Evolutionary conservation across 92 coral and sea anemone species (phyloP), one percentile per base, ranked within the genome.

Genomic region (Hydrozoanthus gracilis): DNA sequence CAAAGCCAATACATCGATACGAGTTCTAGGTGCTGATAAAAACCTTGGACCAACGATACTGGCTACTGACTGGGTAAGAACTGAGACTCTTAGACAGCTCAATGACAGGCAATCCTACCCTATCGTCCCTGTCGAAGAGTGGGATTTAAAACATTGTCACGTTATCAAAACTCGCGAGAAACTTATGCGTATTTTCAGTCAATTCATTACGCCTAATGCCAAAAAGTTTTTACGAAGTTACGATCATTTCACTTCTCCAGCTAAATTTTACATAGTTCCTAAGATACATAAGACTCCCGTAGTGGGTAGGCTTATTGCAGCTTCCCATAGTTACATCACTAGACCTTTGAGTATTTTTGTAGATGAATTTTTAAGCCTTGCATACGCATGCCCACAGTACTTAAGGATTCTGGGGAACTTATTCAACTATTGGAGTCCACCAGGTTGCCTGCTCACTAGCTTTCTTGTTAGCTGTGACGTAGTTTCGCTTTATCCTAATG

Each of bases 381-480:
- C 5, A 69, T 69, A 12, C 16, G 45, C 10, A 69, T 69, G 74
- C 74, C 74, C 45, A 69, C 74, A 10, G 74, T 69, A 3, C 74
- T 76, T 76, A 76, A 20, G 80, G 80, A 76, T 35, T 76, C 62
- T 10, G 62, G 62, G 62, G 62, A 55, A 6, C 14, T 55, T 3
- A 55, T 55, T 55, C 62, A 15, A 15, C 2, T 49, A 3, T 47
- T 76, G 80, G 80, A 76, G 80, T 76, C 80, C 39, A 76, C 64
- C 13, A 58, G 2, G 20, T 8, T 76, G 64, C 80, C 80, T 79
- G n/a, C 51, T 35, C 12, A 50, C 20, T 82, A n/a, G 74, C 71
- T 66, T 46, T 82, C 92, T 89, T 12, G 89, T 89, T 52, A 89
- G 88, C 48, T 88, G 88, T 67, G 89, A 89, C 78, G 88, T 88